Evolutionary conservation across 2,888 invertebrate species (phyloP), one percentile per base, ranked within the genome.

Genomic region (Parasteatoda lunata): DNA sequence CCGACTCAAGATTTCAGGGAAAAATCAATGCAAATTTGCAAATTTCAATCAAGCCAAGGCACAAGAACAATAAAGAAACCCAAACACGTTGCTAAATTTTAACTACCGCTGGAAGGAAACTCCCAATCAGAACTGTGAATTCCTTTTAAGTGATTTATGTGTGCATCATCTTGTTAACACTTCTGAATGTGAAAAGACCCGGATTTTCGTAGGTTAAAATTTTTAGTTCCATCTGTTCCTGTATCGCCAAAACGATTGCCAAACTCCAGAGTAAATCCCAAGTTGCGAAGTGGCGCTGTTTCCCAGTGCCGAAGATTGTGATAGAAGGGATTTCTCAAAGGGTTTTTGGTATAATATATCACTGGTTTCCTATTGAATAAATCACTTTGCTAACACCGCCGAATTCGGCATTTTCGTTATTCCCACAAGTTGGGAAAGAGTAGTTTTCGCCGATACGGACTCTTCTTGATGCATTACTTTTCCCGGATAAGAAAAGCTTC

Each of bases 391-490:
- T 47, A 45, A 66, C 15, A 52, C 49, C 77, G 66, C 64, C 30
- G 73, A 73, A 72, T 80, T 72, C 66, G 72, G 66, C 65, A 73
- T 73, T 72, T 71, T n/a, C 47, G 73, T 72, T 80, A 80, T 80
- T 80, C 80, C 72, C 80, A 80, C 73, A 80, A 73, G 80, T 80
- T 80, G 65, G 64, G 52, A 59, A 59, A 65, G 51, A 49, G 52
- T 7, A 30, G 70, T 69, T 69, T 52, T 4, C 69, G 5, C 47
- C 49, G 30, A 30, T 30, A 30, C 30, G 30, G 30, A 30, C 30
- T 30, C 30, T 49, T 70, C 49, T 47, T 8, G 15, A 49, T 13
- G 30, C 79, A 65, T 80, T 79, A 73, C 64, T 80, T 54, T 69
- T 54, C 52, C 54, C 8, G 54, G 59, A 5, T 47, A n/a, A 7